Conservation (phyloP, 2,888 invertebrate species). For the Julus scandinavius region DNA sequence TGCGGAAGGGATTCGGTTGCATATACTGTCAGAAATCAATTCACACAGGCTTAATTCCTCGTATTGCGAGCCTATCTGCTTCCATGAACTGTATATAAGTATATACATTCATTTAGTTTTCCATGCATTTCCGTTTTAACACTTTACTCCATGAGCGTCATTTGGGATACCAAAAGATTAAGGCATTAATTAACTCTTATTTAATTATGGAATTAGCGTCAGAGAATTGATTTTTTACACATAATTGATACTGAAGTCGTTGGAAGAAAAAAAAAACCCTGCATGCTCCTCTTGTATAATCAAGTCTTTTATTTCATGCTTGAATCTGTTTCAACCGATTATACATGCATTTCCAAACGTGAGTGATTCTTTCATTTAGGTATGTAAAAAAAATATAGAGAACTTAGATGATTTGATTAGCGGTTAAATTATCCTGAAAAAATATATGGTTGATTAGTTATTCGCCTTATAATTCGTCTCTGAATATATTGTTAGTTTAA, state of each 20-base stretch:
- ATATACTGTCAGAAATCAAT: conserved; percentile 10
- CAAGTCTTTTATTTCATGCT: neutral
- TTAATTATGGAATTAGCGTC: conserved; percentile 37
- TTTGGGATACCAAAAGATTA: conserved; percentile 4
- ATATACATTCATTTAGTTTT: neutral
- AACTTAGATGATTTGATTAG: neutral
- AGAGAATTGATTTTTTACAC: conserved; percentile 20
- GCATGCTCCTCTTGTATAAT: neutral
- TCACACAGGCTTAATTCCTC: neutral
- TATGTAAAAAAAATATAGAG: neutral
- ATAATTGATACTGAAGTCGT: neutral
- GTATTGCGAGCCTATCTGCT: neutral
- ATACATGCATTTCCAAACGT: neutral
- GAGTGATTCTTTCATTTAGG: too few species aligned
- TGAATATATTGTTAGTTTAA: too few species aligned
- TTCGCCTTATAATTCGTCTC: too few species aligned
- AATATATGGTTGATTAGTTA: too few species aligned
- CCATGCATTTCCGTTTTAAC: neutral
- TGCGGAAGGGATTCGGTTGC: neutral
- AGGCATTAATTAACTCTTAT: conserved; percentile 34
- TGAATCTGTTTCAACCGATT: neutral
- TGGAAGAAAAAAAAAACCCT: neutral
- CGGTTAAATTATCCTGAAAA: neutral
- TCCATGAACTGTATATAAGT: neutral
- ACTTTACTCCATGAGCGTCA: neutral